Evolutionary conservation across 2,113 vertebrate species (phyloP).

Genomic region (Tragelaphus scriptus): DNA sequence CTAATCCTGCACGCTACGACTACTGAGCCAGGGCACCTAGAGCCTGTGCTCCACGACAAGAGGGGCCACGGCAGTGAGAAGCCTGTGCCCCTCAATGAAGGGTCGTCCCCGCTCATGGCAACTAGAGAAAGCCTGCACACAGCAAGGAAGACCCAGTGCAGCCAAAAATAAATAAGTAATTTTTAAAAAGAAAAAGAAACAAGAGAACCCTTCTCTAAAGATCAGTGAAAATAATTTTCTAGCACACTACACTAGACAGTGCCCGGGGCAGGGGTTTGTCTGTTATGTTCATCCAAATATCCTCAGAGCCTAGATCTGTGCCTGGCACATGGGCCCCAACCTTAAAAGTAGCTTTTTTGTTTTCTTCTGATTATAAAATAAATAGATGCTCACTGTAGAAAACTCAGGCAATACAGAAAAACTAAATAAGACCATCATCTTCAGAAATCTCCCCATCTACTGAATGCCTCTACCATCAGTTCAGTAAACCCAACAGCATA

Average conservation of each 20-base stretch:
- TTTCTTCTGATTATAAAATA: neutral
- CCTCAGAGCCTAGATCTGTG: neutral
- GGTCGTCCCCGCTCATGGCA: neutral
- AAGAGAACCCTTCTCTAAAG: neutral
- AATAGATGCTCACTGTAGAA: neutral
- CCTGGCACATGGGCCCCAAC: neutral
- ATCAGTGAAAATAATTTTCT: neutral
- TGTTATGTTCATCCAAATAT: neutral
- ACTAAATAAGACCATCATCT: neutral
- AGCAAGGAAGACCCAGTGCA: neutral
- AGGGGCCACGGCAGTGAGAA: neutral
- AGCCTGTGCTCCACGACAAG: neutral
- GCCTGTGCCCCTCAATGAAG: neutral
- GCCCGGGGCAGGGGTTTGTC: neutral
- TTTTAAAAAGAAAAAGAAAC: neutral
- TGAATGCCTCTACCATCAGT: neutral
- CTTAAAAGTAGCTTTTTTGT: neutral
- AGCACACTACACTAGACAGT: neutral
- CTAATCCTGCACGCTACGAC: neutral
- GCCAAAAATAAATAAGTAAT: neutral
- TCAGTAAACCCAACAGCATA: neutral
- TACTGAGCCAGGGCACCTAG: neutral
- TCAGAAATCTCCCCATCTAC: neutral
- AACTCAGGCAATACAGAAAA: neutral
- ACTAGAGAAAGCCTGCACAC: neutral